Evolutionary conservation across 2,888 invertebrate species (phyloP).

Genomic region (Mesochorus sp.): DNA sequence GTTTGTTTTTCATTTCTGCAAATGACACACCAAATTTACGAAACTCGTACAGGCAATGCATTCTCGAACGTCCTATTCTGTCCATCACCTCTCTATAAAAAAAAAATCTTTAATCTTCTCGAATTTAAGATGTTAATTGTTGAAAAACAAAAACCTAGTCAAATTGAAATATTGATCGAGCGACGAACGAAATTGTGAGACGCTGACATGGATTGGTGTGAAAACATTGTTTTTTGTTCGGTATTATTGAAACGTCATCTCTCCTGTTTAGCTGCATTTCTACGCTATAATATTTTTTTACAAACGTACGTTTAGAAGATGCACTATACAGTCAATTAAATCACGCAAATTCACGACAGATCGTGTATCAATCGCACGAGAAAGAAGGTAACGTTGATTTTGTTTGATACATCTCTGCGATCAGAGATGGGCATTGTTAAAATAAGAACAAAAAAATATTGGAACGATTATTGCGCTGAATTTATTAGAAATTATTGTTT

Average conservation of each 20-base stretch:
- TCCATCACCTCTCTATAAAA: constrained; percentile 14
- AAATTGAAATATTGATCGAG: constrained; percentile 48
- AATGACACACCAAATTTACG: not conserved
- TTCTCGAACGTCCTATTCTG: constrained; percentile 18
- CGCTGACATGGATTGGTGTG: constrained; percentile 32
- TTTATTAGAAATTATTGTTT: not conserved
- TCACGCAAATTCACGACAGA: constrained; percentile 28
- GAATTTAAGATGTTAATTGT: constrained; percentile 71
- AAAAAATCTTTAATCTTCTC: constrained; percentile 56
- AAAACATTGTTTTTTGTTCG: constrained; percentile 8
- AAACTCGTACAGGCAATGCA: constrained; percentile 3
- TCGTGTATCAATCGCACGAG: constrained; percentile 19
- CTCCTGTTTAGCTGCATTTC: constrained; percentile 53
- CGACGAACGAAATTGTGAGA: constrained; percentile 22
- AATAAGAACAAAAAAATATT: not conserved
- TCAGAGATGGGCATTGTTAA: constrained; percentile 9
- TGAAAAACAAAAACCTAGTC: constrained; percentile 60
- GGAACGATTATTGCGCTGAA: not conserved
- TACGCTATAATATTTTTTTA: constrained; percentile 53
- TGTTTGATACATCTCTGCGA: not conserved
- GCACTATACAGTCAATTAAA: constrained; percentile 61
- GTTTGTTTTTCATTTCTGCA: not conserved
- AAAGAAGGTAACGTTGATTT: constrained; percentile 14
- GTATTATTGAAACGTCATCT: constrained; percentile 16
- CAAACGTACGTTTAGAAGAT: constrained; percentile 46